Percentiles rank a stretch among this genome's conserved stretches.
These are phyloP conservation scores for Botrylloides violaceus DNA, from an alignment of 23 tunicate species.

Conservation along the genomic window DNA sequence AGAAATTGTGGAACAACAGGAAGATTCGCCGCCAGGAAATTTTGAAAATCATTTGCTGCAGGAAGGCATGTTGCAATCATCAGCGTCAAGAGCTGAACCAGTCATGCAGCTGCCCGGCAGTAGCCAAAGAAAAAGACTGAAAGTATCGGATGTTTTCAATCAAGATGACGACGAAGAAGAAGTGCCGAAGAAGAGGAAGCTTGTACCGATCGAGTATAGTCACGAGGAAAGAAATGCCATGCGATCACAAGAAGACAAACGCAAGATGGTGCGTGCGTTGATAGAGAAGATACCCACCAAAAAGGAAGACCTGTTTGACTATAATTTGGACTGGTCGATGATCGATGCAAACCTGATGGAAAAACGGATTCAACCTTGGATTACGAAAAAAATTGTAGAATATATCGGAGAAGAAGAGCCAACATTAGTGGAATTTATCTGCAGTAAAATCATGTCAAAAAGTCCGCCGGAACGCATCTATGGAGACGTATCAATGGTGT, in stretches of 20 bases:
- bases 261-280: conserved; percentile 70
- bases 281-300: conserved; percentile 97
- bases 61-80: not conserved
- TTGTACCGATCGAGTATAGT: conserved; percentile 82
- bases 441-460: conserved; percentile 91
- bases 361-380: conserved; percentile 96
- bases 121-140: conserved; percentile 44
- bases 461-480: conserved; percentile 74
- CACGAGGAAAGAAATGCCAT: conserved; percentile 72
- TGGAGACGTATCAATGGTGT: conserved; percentile 87
- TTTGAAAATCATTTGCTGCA: not conserved
- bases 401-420: conserved; percentile 99
- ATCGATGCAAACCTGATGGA: conserved; percentile 72
- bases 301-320: conserved; percentile 84
- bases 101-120: conserved; percentile 25
- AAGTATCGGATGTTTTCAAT: conserved; percentile 88
- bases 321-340: conserved; percentile 84
- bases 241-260: conserved; percentile 62
- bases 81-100: not conserved
- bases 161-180: conserved; percentile 96
- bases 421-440: conserved; percentile 92
- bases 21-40: not conserved
- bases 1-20: conserved; percentile 6
- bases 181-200: conserved; percentile 69
- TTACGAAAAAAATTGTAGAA: conserved; percentile 83